phyloP scores from a whole-genome alignment of 2,888 invertebrate genomes.

The Mimas tiliae region DNA sequence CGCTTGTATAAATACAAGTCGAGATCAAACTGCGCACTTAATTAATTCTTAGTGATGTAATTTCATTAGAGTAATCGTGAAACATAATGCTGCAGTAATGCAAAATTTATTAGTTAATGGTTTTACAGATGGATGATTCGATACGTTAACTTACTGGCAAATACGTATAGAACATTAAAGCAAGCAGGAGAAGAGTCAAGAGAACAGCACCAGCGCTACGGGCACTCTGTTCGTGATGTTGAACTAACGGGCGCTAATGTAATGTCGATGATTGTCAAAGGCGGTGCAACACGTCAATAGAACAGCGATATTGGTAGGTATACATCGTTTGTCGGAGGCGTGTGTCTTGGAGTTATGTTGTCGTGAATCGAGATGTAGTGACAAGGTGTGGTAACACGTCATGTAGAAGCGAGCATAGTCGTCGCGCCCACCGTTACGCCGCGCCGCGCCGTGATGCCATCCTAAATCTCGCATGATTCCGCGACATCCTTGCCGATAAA shows the following conservation, averaged over 20 bases:
- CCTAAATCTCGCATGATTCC: conserved; percentile 57
- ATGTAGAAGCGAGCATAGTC: conserved; percentile 39
- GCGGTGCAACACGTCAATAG: no score
- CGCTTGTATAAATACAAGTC: conserved; percentile 19
- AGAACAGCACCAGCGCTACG: no score
- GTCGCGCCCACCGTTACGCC: conserved; percentile 59
- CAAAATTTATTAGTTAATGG: neutral
- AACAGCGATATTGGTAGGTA: no score
- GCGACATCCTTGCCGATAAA: conserved; percentile 53
- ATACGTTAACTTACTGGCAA: neutral
- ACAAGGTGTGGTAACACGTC: no score
- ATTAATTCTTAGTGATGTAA: conserved; percentile 32
- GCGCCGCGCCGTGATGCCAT: conserved; percentile 50
- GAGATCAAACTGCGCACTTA: conserved; percentile 31
- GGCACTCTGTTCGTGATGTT: no score
- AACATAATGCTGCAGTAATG: neutral
- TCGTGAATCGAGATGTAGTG: no score
- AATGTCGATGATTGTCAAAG: no score
- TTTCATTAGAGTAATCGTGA: conserved; percentile 9
- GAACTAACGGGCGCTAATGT: no score
- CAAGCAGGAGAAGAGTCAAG: no score
- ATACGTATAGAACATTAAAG: no score
- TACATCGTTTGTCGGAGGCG: no score
- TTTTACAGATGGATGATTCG: neutral
- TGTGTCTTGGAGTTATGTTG: no score